Base-by-base conservation (phyloP, 2,113 vertebrate genomes). In the Meleagris gallopavo region DNA sequence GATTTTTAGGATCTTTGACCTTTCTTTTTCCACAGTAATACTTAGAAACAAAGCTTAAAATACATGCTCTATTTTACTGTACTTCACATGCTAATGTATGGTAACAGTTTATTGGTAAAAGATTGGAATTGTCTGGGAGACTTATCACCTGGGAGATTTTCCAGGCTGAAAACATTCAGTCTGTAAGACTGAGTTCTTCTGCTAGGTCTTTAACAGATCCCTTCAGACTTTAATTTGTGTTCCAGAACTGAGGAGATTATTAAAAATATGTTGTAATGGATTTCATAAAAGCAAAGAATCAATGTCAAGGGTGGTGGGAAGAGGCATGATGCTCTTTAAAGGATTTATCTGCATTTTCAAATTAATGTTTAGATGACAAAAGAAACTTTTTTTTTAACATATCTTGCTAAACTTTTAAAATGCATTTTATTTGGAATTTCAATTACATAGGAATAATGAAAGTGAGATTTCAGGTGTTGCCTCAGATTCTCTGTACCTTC, bases 221-320 rank as follows among this genome's bases (percentile, higher is more conserved):
- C 6, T 85, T 89, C 20, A 58, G 32, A 41, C 1, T 12, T 75
- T 77, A 70, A 82, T 41, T 54, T 45, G 11, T 64, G 29, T 55
- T 38, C 32, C 34, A 70, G 48, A 85, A n/a, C 0, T 61, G 40
- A 14, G 76, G n/a, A 66, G 8, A 45, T 73, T 2, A 40, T 50
- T 43, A 21, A 82, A 89, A 82, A 36, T 38, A 30, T 25, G 2
- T 9, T 89, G 5, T 24, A 66, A 73, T 24, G 4, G 3, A 41
- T n/a, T 60, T 48, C 29, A 20, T 10, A 21, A 71, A 82, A 41
- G 16, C 54, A 32, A 57, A 57, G 30, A 57, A 57, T 32, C 20
- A 52, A 65, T 20, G 11, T 75, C 29, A 11, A 0, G 30, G 9
- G 10, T 3, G 0, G 14, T 50, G 3, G 2, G 1, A 0, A 2